Base-by-base conservation (phyloP, 2,888 invertebrate genomes). In the Stenchaetothrips biformis region DNA sequence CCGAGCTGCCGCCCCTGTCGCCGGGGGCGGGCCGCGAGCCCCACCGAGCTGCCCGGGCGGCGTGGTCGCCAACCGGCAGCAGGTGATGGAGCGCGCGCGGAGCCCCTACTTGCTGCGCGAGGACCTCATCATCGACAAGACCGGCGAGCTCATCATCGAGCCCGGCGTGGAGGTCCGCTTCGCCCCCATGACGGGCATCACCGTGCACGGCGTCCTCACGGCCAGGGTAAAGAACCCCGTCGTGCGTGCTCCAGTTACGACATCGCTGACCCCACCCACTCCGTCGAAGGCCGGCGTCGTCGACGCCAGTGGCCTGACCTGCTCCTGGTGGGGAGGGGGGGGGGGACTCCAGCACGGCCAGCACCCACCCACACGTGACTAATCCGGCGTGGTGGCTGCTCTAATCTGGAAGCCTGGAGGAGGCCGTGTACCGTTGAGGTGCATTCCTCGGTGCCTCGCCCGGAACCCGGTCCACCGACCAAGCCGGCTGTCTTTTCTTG, bases 181-280 rank as follows among this genome's bases (percentile, higher is more conserved):
- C 87, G 94, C 94, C 7, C 95, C 98, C 3, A 96, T 96, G 88
- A 92, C 95, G 84, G 98, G 98, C 82, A 92, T 99, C 85, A 97
- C 96, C 48, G 94, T 99, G 78, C 91, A 94, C 85, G 99, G 99
- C 84, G 91, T 94, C 83, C 89, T 99, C 49, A 91, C 92, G 81
- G 98, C 98, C 80, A 91, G 94, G 91, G 98, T 98, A 90, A 92
- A 37, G 37, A 1, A 37, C 37, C 37, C 37, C 37, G 37, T 37
- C 37, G 4, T 37, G 37, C 37, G 37, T 37, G 37, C 37, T 37
- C 37, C 37, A 37, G 37, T 37, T 37, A 37, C 37, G 37, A 37
- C 37, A 37, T 37, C 37, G 37, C 37, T 37, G 37, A 37, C 37
- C 37, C 37, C 37, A 37, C 37, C 37, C 37, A 37, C 37, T n/a